Percentiles rank a stretch among this genome's conserved stretches.
Evolutionary conservation across 2,797 vertebrate genomes (phyloP).

Genomic region (Acanthornis magna): DNA sequence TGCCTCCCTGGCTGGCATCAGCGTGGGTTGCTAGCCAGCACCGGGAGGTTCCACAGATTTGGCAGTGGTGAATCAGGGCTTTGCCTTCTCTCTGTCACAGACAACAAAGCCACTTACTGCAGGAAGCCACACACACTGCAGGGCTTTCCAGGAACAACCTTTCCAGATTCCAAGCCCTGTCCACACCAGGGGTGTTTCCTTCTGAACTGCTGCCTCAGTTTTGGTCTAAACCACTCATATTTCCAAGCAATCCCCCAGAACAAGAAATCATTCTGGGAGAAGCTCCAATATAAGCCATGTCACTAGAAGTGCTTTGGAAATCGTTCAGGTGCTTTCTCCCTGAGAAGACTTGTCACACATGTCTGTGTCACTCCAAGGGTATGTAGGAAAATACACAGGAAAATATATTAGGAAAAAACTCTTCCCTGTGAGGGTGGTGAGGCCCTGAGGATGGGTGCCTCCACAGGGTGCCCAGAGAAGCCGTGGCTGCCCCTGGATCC

Average conservation of each 20-base stretch:
- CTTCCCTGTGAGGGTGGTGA: background rate
- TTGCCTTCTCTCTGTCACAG: background rate
- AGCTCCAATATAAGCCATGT: background rate
- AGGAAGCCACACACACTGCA: background rate
- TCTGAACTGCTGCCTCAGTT: background rate
- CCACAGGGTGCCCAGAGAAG: background rate
- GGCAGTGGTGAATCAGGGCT: fast-evolving
- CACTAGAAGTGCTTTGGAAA: background rate
- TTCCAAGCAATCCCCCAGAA: background rate
- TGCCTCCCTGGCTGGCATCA: background rate
- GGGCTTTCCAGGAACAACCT: background rate
- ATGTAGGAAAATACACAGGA: background rate
- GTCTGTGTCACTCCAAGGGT: background rate
- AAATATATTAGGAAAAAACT: background rate
- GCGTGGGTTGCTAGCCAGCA: fast-evolving
- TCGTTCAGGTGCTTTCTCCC: background rate
- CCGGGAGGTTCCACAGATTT: fast-evolving
- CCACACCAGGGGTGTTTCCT: background rate
- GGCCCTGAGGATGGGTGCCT: no score
- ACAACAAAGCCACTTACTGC: background rate
- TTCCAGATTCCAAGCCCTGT: background rate
- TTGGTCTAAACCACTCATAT: background rate
- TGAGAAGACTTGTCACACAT: background rate
- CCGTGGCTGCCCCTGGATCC: background rate
- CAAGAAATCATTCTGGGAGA: background rate